Evolutionary conservation across 2,113 vertebrate genomes (phyloP), one percentile per base, ranked within the genome.

Genomic region (Prunella himalayana): DNA sequence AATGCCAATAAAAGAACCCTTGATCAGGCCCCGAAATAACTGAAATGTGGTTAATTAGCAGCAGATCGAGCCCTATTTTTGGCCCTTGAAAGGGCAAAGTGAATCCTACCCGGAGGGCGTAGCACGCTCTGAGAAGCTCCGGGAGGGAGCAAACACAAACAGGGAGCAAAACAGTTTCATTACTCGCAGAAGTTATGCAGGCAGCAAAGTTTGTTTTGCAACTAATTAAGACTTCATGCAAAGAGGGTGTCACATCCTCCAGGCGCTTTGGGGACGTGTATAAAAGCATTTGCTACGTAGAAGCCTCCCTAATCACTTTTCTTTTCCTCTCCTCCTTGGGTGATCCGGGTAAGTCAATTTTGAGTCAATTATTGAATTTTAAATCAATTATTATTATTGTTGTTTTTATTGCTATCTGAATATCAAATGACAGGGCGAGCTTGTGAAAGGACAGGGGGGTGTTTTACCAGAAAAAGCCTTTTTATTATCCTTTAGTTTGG

Each of bases 141-240:
- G 65, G 11, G 18, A 68, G 69, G 78, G 50, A 70, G 15, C 92
- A 83, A 95, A 86, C 96, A 86, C 92, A 79, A 93, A 45, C 90
- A 95, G 90, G 6, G 7, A 96, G 88, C 96, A 95, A 95, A 96
- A 97, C 95, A 97, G 86, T 93, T 97, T 92, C 96, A 92, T 97
- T 94, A 94, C 92, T 69, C 20, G 85, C 92, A 96, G 92, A 35
- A 94, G 94, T 94, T 95, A 92, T 97, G 96, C 92, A 95, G 66
- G 96, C 95, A 93, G 95, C 92, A 90, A 88, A 88, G 92, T 96
- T 90, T 95, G 96, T 97, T 97, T 97, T 96, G 96, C 96, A 97
- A 97, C 96, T 95, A 94, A 95, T 97, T 96, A 97, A 93, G 90
- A 94, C 68, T 90, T 65, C 86, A 73, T 95, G 96, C 94, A 94